phyloP scores from a whole-genome alignment of 1,140 invertebrate genomes.

The Babylonia areolata region DNA sequence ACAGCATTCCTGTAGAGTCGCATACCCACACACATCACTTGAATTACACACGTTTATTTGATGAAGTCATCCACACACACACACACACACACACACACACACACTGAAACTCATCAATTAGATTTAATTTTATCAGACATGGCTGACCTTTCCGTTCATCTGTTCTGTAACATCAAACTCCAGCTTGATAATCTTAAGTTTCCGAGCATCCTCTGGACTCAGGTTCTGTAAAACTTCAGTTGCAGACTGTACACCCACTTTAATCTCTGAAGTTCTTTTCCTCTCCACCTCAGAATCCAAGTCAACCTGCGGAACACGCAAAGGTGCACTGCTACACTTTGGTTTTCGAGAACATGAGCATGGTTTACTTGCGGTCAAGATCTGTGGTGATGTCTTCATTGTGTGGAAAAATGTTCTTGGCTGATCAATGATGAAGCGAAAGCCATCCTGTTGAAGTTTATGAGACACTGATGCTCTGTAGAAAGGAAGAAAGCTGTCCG shows the following conservation, averaged over 20 bases:
- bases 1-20: too few species aligned
- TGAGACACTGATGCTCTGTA: neutral
- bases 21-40: too few species aligned
- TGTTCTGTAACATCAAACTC: slow-evolving; percentile 29
- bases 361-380: neutral
- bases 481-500: neutral
- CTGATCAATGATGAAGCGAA: neutral
- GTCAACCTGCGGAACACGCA: slow-evolving; percentile 30
- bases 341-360: neutral
- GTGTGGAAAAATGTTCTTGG: neutral
- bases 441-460: neutral
- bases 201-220: slow-evolving; percentile 23
- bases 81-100: too few species aligned
- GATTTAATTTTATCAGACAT: neutral
- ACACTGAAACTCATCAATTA: neutral
- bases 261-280: too few species aligned
- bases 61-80: too few species aligned
- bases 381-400: neutral
- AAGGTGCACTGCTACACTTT: neutral
- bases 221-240: slow-evolving; percentile 24
- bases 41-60: too few species aligned
- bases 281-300: neutral
- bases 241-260: neutral
- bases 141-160: slow-evolving; percentile 28
- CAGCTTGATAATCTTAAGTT: slow-evolving; percentile 38